Evolutionary conservation across 1,140 invertebrate genomes (phyloP).

Genomic region (Plectrocnemia conspersa): DNA sequence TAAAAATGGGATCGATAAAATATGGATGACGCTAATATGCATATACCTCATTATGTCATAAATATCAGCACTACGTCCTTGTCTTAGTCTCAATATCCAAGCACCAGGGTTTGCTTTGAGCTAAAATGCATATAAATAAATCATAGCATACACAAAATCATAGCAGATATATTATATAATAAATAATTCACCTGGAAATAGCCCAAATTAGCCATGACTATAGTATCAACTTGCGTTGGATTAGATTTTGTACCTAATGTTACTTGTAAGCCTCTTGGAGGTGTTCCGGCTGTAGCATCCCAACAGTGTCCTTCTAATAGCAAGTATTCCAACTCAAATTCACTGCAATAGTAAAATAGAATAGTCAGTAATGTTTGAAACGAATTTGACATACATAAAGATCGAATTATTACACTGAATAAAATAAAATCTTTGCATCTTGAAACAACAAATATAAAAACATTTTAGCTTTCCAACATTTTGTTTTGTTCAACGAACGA

Average conservation of each 20-base stretch:
- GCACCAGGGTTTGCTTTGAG: constrained; percentile 96
- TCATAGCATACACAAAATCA: constrained; percentile 63
- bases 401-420: not conserved
- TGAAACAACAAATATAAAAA: not conserved
- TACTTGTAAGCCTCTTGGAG: constrained; percentile 94
- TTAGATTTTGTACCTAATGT: constrained; percentile 80
- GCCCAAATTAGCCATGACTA: constrained; percentile 99
- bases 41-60: constrained; percentile 75
- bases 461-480: too few relatives aligned
- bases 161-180: constrained; percentile 65
- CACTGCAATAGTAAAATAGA: constrained; percentile 54
- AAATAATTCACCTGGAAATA: constrained; percentile 78
- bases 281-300: constrained; percentile 84
- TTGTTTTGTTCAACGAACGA: too few relatives aligned
- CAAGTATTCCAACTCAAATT: constrained; percentile 89
- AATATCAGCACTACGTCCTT: constrained; percentile 91
- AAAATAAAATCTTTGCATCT: not conserved
- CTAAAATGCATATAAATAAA: constrained; percentile 28
- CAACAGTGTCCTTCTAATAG: constrained; percentile 95
- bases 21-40: not conserved
- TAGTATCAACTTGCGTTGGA: constrained; percentile 86
- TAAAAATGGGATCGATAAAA: constrained; percentile 6
- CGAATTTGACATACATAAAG: too few relatives aligned
- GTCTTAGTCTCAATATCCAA: constrained; percentile 81
- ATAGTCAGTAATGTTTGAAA: not conserved